A percentile compares a stretch with the other conserved stretches of the same genome.
These are phyloP conservation scores for Smittia sp. DNA, from an alignment of 2,888 invertebrate genomes.

Conservation along the genomic window DNA sequence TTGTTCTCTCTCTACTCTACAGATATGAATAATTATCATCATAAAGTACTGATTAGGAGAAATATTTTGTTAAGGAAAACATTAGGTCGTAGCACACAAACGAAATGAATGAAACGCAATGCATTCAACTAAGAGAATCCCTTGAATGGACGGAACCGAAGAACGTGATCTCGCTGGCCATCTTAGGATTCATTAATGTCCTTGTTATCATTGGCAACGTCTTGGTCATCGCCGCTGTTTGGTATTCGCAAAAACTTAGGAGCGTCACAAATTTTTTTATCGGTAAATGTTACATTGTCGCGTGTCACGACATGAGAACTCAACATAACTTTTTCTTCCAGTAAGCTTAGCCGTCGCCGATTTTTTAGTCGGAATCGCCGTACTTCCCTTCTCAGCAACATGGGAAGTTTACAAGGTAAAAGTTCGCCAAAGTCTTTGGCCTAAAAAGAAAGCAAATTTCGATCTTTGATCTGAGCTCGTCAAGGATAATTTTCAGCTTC, in stretches of 20 bases:
- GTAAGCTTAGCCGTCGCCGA: slow-evolving; percentile 96
- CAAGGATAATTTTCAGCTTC: too few species aligned
- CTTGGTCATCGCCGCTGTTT: slow-evolving; percentile 88
- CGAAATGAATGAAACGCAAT: slow-evolving; percentile 77
- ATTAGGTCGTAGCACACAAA: slow-evolving; percentile 52
- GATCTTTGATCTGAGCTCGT: too few species aligned
- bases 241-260: slow-evolving; percentile 84
- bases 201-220: slow-evolving; percentile 87
- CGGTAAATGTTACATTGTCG: too few species aligned
- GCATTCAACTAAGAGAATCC: slow-evolving; percentile 74
- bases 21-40: slow-evolving; percentile 28
- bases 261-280: slow-evolving; percentile 97
- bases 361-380: slow-evolving; percentile 90
- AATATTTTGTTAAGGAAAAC: background rate
- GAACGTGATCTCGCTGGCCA: slow-evolving; percentile 71
- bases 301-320: too few species aligned
- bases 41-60: background rate
- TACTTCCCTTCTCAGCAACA: slow-evolving; percentile 92
- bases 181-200: slow-evolving; percentile 79
- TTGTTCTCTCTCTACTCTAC: too few species aligned
- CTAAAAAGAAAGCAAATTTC: too few species aligned
- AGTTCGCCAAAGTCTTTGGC: too few species aligned
- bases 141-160: slow-evolving; percentile 80
- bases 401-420: slow-evolving; percentile 87
- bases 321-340: background rate